phyloP scores from a whole-genome alignment of 2,113 vertebrate species.

The Corythornis cristatus region DNA sequence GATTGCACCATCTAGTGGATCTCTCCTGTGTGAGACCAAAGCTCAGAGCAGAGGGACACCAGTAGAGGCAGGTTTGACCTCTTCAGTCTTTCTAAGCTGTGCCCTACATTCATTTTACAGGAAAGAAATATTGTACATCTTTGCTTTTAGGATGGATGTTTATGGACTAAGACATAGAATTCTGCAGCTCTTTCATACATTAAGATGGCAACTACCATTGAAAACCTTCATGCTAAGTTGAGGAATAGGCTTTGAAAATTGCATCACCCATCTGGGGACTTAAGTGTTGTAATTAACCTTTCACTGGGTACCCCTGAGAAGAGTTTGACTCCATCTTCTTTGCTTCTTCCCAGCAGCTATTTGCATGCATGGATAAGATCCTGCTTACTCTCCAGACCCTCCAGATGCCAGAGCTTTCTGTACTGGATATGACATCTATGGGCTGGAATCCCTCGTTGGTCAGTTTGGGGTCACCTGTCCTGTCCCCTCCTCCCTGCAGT shows the following conservation, averaged over 20 bases:
- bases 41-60: not conserved
- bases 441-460: too few species aligned
- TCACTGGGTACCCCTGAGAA: not conserved
- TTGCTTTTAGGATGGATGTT: not conserved
- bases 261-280: not conserved
- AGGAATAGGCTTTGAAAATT: not conserved
- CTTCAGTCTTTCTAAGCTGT: not conserved
- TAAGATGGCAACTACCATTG: not conserved
- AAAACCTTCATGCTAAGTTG: not conserved
- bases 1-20: slow-evolving; percentile 79
- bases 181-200: not conserved
- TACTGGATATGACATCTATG: too few species aligned
- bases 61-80: not conserved
- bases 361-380: not conserved
- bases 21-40: not conserved
- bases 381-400: not conserved
- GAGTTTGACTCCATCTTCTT: not conserved
- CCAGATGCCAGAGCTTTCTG: too few species aligned
- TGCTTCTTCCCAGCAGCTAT: not conserved
- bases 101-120: not conserved
- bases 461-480: too few species aligned
- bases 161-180: not conserved
- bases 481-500: too few species aligned
- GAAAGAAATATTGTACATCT: not conserved
- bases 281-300: not conserved